phyloP scores from a whole-genome alignment of 2,113 vertebrate species.

The Epinephelus moara region DNA sequence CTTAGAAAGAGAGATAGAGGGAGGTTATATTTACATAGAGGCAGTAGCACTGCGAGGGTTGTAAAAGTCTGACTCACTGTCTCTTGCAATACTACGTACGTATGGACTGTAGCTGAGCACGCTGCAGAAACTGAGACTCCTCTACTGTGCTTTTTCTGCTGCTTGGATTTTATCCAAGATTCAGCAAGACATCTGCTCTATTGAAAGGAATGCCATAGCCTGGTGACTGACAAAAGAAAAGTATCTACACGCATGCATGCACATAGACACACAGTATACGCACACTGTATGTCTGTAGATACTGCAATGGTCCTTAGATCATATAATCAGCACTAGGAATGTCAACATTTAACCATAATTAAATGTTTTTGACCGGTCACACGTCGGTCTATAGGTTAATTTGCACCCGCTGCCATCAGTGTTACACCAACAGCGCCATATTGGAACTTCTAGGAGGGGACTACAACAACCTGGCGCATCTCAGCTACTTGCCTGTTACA shows the following conservation, averaged over 20 bases:
- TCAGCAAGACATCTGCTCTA: slow-evolving; percentile 47
- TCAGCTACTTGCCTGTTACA: no score
- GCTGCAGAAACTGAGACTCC: slow-evolving; percentile 11
- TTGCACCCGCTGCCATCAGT: no score
- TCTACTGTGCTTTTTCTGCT: slow-evolving; percentile 30
- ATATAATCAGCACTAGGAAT: background rate
- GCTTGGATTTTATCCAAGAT: slow-evolving; percentile 46
- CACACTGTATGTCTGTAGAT: background rate
- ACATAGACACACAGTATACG: background rate
- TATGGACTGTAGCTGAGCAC: background rate
- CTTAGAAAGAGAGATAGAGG: slow-evolving; percentile 79
- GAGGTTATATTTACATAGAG: slow-evolving; percentile 77
- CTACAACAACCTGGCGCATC: no score
- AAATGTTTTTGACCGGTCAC: no score
- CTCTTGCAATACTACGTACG: background rate
- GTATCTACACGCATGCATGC: background rate
- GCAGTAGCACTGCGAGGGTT: slow-evolving; percentile 2
- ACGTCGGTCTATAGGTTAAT: no score
- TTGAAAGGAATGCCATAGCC: slow-evolving; percentile 43
- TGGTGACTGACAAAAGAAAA: slow-evolving; percentile 19
- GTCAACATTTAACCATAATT: no score
- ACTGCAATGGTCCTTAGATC: background rate
- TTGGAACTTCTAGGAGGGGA: no score
- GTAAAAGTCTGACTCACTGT: background rate
- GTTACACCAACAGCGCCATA: no score